phyloP scores from a whole-genome alignment of 2,797 vertebrate genomes.

The Dryobates pubescens region DNA sequence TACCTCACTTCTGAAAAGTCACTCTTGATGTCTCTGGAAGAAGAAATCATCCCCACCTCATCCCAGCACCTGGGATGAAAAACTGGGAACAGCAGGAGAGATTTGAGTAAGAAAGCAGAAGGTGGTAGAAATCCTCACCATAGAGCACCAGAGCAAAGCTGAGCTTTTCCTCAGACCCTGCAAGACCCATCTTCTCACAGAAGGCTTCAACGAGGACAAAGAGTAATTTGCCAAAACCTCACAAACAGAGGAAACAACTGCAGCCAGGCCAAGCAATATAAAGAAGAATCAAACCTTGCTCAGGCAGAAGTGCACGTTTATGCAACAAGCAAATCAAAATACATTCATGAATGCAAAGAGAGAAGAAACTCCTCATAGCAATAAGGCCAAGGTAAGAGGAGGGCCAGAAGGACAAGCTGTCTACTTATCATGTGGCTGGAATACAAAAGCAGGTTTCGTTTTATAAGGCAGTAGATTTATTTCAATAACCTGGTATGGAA shows the following conservation, averaged over 20 bases:
- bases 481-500: background rate
- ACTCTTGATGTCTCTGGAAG: background rate
- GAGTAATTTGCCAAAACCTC: background rate
- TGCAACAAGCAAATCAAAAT: background rate
- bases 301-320: background rate
- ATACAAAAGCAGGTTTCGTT: background rate
- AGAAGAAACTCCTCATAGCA: background rate
- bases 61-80: background rate
- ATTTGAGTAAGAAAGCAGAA: background rate
- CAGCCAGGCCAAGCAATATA: background rate
- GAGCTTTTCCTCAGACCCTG: background rate
- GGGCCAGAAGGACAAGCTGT: slow-evolving; percentile 5
- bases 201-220: background rate
- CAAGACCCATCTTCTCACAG: background rate
- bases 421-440: background rate
- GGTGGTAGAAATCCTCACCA: rapidly evolving
- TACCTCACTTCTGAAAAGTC: background rate
- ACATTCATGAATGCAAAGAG: background rate
- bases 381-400: background rate
- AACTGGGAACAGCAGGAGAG: no score
- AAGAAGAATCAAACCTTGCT: background rate
- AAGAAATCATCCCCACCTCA: background rate
- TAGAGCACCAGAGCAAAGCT: no score
- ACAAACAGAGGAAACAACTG: background rate
- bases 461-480: background rate